Base-by-base conservation (phyloP, 2,797 vertebrate genomes). In the Hapalemur alaotrensis region DNA sequence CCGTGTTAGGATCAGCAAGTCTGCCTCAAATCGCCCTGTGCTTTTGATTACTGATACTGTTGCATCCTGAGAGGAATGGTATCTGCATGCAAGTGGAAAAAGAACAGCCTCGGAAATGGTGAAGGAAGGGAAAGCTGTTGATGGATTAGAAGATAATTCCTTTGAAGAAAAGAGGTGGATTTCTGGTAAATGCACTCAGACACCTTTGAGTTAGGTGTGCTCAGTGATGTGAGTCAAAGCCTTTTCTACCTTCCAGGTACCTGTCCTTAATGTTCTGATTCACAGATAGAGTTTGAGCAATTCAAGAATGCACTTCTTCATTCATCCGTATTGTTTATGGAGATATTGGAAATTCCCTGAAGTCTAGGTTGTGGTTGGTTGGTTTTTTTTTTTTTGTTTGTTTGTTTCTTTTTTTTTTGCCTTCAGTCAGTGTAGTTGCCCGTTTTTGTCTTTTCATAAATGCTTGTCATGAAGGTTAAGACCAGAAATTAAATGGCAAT, bases 391-490 rank as follows among this genome's bases (percentile, higher is more conserved):
- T 48, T 14, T 46, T 48, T 48, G 43, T 15, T 17, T 73, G 13
- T 57, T 57, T 57, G 1, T 23, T 7, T 25, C 11, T 57, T 23
- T 25, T 73, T 73, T 18, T 41, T 82, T 32, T 13, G 38, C 54
- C 12, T 89, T 73, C 11, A 22, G 50, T 92, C 41, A 43, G 9
- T 69, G 11, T 61, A 65, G 73, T 61, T 89, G n/a, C 70, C 76
- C 59, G 8, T 28, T 67, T 92, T 93, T 59, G 67, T 43, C n/a
- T 91, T 80, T 92, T 92, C 61, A n/a, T 65, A 67, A 89, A 76
- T 69, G 15, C 32, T 69, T 85, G 38, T 86, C 38, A 65, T 75
- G 35, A 61, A 89, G 67, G 7, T n/a, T 75, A 95, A 93, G 67
- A 76, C 30, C 30, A 89, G 57, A 93, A 86, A 76, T 89, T 81